Conservation (phyloP, 2,888 invertebrate genomes). For the Seladonia tumulorum region DNA sequence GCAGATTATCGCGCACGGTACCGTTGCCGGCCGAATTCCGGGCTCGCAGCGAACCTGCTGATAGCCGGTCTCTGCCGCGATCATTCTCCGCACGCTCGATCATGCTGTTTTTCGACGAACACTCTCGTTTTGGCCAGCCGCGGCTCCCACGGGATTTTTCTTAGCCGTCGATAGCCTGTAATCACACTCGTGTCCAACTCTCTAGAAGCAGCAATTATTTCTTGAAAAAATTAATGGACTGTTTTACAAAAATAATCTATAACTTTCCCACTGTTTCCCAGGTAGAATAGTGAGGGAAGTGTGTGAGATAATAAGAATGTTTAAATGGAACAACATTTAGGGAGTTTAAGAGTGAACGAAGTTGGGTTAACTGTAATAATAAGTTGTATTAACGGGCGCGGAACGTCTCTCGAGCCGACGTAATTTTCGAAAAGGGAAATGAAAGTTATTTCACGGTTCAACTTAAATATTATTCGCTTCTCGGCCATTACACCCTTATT, state of each 20-base stretch:
- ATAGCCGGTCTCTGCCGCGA: background rate
- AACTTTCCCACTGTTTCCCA: too few relatives aligned
- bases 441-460: background rate
- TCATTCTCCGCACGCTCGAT: background rate
- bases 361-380: background rate
- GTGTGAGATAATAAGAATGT: background rate
- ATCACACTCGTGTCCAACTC: background rate
- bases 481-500: background rate
- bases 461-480: conserved; percentile 10
- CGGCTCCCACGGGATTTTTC: background rate
- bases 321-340: background rate
- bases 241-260: background rate
- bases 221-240: background rate
- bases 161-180: background rate
- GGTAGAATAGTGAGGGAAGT: too few relatives aligned
- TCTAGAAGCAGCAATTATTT: background rate
- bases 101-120: background rate
- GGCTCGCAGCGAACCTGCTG: background rate
- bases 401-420: background rate
- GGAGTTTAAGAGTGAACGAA: background rate
- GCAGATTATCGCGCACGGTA: conserved; percentile 1
- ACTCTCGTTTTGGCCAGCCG: background rate
- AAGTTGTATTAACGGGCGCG: background rate
- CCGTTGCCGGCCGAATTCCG: background rate
- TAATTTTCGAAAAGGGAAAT: conserved; percentile 11